Conservation (phyloP, 1,140 invertebrate genomes). For the Bombyx mori region DNA sequence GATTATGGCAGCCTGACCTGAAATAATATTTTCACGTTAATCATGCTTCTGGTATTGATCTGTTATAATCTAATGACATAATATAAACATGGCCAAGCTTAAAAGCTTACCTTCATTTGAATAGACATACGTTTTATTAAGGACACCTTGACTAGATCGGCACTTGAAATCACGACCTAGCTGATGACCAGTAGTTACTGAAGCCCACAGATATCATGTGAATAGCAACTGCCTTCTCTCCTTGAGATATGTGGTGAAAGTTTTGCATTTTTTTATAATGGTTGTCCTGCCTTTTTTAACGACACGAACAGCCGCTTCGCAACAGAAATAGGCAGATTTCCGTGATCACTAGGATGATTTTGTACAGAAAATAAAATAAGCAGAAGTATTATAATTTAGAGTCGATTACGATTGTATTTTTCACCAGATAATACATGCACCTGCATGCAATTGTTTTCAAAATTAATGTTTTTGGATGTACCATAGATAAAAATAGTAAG, state of each 20-base stretch:
- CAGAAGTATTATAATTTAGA: not conserved
- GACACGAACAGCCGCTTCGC: not conserved
- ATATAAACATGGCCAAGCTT: not conserved
- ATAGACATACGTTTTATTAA: too few species aligned
- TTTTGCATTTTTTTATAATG: not conserved
- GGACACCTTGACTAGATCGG: not conserved
- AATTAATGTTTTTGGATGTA: not conserved
- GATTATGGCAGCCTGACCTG: conserved; percentile 23
- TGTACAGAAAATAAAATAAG: not conserved
- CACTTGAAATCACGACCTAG: too few species aligned
- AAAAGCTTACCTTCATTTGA: not conserved
- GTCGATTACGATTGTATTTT: not conserved
- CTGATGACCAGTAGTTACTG: too few species aligned
- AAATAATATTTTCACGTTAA: conserved; percentile 9
- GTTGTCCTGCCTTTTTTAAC: not conserved
- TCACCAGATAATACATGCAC: not conserved
- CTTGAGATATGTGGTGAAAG: not conserved
- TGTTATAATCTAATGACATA: not conserved
- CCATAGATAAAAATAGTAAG: not conserved
- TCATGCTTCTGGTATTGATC: not conserved
- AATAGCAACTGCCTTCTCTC: too few species aligned
- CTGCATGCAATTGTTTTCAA: not conserved
- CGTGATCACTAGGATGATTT: not conserved
- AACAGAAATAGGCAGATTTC: not conserved
- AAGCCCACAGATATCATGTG: too few species aligned